Conservation (phyloP, 2,113 vertebrate species). For the Abramis brama region DNA sequence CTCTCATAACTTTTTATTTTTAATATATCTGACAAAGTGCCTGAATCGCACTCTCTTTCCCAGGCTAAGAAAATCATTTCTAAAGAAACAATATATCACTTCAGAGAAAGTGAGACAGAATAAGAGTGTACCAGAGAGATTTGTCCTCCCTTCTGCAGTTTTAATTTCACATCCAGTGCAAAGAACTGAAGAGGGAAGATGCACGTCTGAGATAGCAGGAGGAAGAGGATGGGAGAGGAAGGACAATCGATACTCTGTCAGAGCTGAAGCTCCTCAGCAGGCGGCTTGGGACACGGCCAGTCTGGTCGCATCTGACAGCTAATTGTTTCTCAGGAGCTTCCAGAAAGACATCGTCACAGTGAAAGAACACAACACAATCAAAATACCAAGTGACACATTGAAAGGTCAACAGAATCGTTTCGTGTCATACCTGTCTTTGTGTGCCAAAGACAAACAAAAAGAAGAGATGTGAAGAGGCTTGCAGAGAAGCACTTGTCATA, state of each 20-base stretch:
- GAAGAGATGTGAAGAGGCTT: not conserved
- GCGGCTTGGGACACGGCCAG: not conserved
- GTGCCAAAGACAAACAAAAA: slow-evolving; percentile 9
- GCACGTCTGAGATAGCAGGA: slow-evolving; percentile 9
- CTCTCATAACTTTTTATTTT: slow-evolving; percentile 26
- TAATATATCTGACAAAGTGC: slow-evolving; percentile 36
- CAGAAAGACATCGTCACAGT: slow-evolving; percentile 31
- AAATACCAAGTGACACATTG: slow-evolving; percentile 44
- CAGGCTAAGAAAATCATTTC: slow-evolving; percentile 15
- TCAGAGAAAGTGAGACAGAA: not conserved
- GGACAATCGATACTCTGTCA: slow-evolving; percentile 50
- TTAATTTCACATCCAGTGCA: slow-evolving; percentile 18
- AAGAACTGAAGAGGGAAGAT: not conserved
- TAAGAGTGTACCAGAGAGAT: not conserved
- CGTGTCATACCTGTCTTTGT: slow-evolving; percentile 48
- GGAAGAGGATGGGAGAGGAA: slow-evolving; percentile 31
- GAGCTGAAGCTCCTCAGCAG: slow-evolving; percentile 20
- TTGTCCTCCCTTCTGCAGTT: slow-evolving; percentile 15
- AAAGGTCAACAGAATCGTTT: slow-evolving; percentile 52
- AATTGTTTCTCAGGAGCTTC: slow-evolving; percentile 50
- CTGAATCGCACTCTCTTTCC: not conserved
- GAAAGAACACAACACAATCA: slow-evolving; percentile 29
- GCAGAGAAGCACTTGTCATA: slow-evolving; percentile 8
- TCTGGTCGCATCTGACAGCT: slow-evolving; percentile 45
- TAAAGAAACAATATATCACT: slow-evolving; percentile 26